A percentile compares a stretch with the other conserved stretches of the same genome.
Conservation (phyloP, 1,140 invertebrate species). For the Oryctes rhinoceros region DNA sequence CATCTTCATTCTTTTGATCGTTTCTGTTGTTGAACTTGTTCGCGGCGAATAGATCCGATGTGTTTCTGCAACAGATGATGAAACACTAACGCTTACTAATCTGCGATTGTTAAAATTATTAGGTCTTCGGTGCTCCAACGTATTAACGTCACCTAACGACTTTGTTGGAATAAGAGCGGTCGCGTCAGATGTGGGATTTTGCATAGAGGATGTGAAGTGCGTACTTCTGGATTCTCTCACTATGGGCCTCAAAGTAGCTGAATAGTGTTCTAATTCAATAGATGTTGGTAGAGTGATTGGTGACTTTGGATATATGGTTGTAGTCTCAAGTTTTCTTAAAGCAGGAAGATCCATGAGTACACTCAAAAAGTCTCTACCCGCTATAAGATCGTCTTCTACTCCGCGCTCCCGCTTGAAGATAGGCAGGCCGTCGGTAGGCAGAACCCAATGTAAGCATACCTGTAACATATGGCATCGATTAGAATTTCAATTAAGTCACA, state of each 20-base stretch:
- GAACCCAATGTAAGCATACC: constrained; percentile 51
- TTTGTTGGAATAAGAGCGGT: neutral
- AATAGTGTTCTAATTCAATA: constrained; percentile 47
- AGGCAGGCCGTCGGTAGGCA: constrained; percentile 56
- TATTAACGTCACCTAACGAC: constrained; percentile 7
- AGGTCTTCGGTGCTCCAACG: neutral
- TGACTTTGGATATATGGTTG: constrained; percentile 50
- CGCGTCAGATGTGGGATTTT: neutral
- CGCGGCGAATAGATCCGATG: constrained; percentile 13
- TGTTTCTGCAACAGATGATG: constrained; percentile 55
- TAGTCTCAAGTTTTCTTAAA: constrained; percentile 59
- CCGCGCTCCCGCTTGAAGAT: constrained; percentile 53
- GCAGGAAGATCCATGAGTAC: constrained; percentile 64
- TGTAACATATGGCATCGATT: constrained; percentile 45
- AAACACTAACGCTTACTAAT: constrained; percentile 59
- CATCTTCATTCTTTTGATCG: neutral
- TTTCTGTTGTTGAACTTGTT: neutral
- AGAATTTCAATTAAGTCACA: neutral
- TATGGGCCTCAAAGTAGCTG: neutral
- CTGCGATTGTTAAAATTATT: constrained; percentile 45
- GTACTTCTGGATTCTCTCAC: neutral
- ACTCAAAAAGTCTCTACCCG: constrained; percentile 67
- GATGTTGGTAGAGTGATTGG: constrained; percentile 51
- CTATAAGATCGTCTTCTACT: constrained; percentile 64
- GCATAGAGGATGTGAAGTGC: neutral